A percentile compares a stretch with the other conserved stretches of the same genome.
These are phyloP conservation scores for Charina bottae DNA, from an alignment of 2,113 vertebrate species.

Conservation along the genomic window DNA sequence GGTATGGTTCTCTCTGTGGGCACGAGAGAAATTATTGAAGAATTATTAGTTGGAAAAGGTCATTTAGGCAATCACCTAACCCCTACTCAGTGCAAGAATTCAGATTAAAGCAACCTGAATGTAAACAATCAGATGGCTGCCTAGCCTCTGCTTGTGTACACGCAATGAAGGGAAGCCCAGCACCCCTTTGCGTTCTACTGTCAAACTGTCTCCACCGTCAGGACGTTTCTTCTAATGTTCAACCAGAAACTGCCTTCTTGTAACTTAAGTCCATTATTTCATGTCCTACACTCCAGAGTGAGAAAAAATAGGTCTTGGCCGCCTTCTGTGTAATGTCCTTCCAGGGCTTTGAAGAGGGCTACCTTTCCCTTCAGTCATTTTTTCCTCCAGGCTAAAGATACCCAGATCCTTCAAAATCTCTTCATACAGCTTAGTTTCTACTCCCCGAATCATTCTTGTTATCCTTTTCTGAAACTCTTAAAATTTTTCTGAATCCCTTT, in stretches of 20 bases:
- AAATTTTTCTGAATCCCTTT: neutral
- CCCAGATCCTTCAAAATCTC: neutral
- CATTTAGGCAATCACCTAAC: neutral
- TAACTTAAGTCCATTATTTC: neutral
- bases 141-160: neutral
- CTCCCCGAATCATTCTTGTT: neutral
- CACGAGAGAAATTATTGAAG: neutral
- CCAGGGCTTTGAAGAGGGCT: no score
- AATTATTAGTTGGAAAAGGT: neutral
- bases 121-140: neutral
- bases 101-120: neutral
- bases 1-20: constrained; percentile 66
- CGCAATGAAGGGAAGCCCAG: neutral
- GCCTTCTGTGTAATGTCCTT: no score
- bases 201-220: neutral
- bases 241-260: neutral
- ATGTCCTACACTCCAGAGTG: no score
- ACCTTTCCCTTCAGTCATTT: neutral
- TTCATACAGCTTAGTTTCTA: neutral
- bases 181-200: neutral
- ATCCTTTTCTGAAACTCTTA: neutral
- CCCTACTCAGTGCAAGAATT: neutral
- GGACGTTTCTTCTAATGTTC: neutral
- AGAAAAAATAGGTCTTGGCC: no score
- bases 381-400: neutral